These are phyloP conservation scores for Forbesichthys papilliferus DNA, from an alignment of 2,113 vertebrate species.

Conservation along the genomic window DNA sequence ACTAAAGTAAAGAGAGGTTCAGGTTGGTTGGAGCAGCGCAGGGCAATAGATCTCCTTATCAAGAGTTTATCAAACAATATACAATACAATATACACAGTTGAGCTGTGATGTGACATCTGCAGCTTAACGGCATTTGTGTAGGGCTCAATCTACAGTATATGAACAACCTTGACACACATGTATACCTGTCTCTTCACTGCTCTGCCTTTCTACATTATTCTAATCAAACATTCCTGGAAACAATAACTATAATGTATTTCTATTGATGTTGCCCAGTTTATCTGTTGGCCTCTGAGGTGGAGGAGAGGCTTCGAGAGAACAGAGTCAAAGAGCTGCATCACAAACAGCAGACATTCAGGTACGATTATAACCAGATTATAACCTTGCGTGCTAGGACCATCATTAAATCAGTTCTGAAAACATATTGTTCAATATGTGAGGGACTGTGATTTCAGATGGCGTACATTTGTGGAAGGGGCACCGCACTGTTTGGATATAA, in stretches of 20 bases:
- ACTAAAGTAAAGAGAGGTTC: too few species aligned
- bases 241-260: not conserved
- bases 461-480: conserved; percentile 42
- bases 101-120: too few species aligned
- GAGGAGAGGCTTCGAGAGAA: conserved; percentile 59
- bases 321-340: conserved; percentile 53
- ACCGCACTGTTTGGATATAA: conserved; percentile 55
- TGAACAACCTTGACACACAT: not conserved
- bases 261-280: conserved; percentile 42
- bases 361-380: conserved; percentile 10
- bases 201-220: not conserved
- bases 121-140: too few species aligned
- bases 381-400: not conserved
- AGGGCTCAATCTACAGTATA: too few species aligned
- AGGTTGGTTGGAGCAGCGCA: too few species aligned
- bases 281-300: conserved; percentile 54
- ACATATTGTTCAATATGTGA: too few species aligned
- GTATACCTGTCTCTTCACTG: not conserved
- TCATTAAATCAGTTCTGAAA: not conserved
- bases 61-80: too few species aligned
- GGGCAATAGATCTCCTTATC: too few species aligned
- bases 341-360: conserved; percentile 59
- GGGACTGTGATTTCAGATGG: conserved; percentile 48
- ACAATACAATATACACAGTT: too few species aligned
- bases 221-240: not conserved